Percentiles rank a stretch among this genome's conserved stretches.
Conservation (phyloP, 2,888 invertebrate species). For the Therioaphis trifolii region DNA sequence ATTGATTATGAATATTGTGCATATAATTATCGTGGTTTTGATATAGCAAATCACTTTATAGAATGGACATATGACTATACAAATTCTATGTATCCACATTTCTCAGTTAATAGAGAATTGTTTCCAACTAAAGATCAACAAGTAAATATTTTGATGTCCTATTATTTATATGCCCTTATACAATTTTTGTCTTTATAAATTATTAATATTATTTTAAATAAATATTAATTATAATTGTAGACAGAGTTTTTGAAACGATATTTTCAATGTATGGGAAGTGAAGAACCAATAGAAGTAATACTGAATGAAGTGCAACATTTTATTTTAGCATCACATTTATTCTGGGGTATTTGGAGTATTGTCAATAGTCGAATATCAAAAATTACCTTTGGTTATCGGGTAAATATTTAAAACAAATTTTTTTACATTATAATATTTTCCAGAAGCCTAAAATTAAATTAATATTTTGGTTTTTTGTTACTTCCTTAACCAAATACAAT, state of each 20-base stretch:
- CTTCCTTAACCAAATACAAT: too few species aligned
- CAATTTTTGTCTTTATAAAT: too few species aligned
- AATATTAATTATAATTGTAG: constrained; percentile 67
- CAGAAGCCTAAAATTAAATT: background rate
- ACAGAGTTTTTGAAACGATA: constrained; percentile 70
- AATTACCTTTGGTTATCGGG: constrained; percentile 96
- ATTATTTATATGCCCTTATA: too few species aligned
- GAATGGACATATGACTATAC: constrained; percentile 94
- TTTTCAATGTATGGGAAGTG: constrained; percentile 65
- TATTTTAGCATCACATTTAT: constrained; percentile 87
- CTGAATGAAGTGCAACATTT: constrained; percentile 85
- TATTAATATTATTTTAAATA: constrained; percentile 13
- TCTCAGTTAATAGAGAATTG: constrained; percentile 75
- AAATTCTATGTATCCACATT: constrained; percentile 81
- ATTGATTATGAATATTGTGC: constrained; percentile 97
- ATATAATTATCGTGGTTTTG: constrained; percentile 93
- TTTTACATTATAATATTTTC: too few species aligned
- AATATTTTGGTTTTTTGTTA: background rate
- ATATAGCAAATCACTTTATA: constrained; percentile 93
- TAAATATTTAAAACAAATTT: constrained; percentile 70
- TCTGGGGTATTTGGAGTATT: constrained; percentile 94
- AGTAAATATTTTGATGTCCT: constrained; percentile 71
- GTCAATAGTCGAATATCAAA: constrained; percentile 87
- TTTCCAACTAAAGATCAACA: constrained; percentile 85
- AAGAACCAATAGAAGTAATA: constrained; percentile 69